Percentiles rank a stretch among this genome's conserved stretches.
Evolutionary conservation across 2,797 vertebrate genomes (phyloP).

Genomic region (Argya squamiceps): DNA sequence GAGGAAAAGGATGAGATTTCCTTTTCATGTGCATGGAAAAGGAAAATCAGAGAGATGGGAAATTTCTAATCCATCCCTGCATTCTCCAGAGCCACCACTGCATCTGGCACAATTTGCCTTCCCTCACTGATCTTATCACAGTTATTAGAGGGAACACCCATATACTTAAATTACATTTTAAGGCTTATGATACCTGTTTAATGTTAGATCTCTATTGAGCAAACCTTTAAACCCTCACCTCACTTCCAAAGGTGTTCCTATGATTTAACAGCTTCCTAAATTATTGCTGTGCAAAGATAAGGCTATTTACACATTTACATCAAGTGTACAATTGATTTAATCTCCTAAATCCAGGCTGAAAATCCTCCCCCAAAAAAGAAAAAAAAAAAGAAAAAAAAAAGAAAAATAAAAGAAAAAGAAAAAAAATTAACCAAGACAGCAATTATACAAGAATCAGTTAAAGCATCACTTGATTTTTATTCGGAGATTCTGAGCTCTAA

Average conservation of each 20-base stretch:
- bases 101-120: not conserved
- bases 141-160: not conserved
- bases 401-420: not conserved
- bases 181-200: not conserved
- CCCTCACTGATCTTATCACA: not conserved
- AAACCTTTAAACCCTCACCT: not conserved
- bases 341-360: not conserved
- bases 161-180: not conserved
- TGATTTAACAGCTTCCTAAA: not conserved
- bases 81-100: not conserved
- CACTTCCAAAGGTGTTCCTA: not conserved
- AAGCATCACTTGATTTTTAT: not conserved
- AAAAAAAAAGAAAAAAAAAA: not conserved
- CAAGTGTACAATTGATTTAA: not conserved
- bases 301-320: not conserved
- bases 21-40: not conserved
- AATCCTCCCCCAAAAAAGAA: not conserved
- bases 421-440: not conserved
- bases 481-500: conserved; percentile 40
- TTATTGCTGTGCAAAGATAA: not conserved
- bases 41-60: not conserved
- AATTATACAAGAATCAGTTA: conserved; percentile 5
- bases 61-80: not conserved
- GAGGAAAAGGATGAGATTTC: not conserved
- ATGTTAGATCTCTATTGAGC: not conserved